Evolutionary conservation across 1,140 invertebrate genomes (phyloP), one percentile per base, ranked within the genome.

Genomic region (Listronotus bonariensis): DNA sequence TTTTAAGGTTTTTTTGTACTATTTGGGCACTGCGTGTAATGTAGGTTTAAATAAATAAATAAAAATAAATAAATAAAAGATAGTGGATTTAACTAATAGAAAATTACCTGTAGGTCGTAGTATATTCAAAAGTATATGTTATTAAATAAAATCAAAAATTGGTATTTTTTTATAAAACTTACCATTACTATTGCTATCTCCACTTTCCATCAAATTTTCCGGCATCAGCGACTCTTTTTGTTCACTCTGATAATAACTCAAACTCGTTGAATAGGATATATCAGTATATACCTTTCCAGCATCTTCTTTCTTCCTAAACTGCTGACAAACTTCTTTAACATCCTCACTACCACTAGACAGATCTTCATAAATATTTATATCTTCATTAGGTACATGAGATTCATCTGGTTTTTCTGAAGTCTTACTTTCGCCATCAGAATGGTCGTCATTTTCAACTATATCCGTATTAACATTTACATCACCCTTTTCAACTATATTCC

Each of bases 321-420:
- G 40, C 32, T 58, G 17, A 40, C 54, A 10, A 14, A 66, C 40
- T 51, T 65, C 32, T 56, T 51, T 59, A 6, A 63, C 49, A 55
- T 62, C 66, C 40, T 66, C 62, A 51, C 52, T 66, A 42, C 59
- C 68, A 41, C 68, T 65, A 8, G 67, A 69, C 9, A 65, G 17
- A 53, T 67, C 61, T 32, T 69, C 68, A 34, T 69, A 69, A 10
- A 69, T 42, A 56, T 67, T 64, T 45, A 67, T 66, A 17, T 49
- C 42, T 54, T 54, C 31, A 20, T 52, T 18, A 7, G 2, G 8
- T 4, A 36, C 8, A 12, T 3, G 34, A 12, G 8, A 10, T 36
- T 36, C 34, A 36, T 36, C 11, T 36, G 3, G 34, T 10, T 10
- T 36, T 5, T 36, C 34, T 36, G 8, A 12, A 4, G 2, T 36